Evolutionary conservation across 2,888 invertebrate species (phyloP), one percentile per base, ranked within the genome.

Genomic region (Thyatira batis): DNA sequence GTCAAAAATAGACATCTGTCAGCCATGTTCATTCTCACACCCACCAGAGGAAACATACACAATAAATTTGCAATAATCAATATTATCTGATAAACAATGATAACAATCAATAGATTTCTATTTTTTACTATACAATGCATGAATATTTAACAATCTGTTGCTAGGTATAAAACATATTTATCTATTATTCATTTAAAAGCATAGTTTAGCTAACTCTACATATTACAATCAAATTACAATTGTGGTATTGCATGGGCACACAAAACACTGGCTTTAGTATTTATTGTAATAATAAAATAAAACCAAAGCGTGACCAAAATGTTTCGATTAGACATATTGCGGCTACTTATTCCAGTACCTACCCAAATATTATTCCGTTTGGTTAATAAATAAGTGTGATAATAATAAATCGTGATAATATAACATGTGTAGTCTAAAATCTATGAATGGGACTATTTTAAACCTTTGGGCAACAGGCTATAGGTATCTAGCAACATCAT

Each of bases 41-140:
- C 80, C 83, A 84, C 76, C 69, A 76, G 84, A 87, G 84, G 84
- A 87, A 86, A 87, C 87, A 84, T 82, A 84, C 85, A 84, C 84
- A 87, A 89, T 89, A 89, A 86, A 87, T 89, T 87, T 87, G 87
- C 87, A 85, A 86, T 87, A 88, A 85, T 84, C 83, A 90, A 90
- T 88, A 86, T 88, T 82, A 84, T 82, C 84, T 87, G 82, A 84
- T 85, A 89, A 87, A 88, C 87, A 89, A 88, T 88, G 83, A 87
- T 88, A 91, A 89, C 89, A 88, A 85, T 85, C 78, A 82, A 89
- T 90, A 91, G 84, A 89, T 72, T 80, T 88, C 84, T 80, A 80
- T 79, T 76, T 82, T 85, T 82, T 80, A 80, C 76, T 84, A 82
- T 80, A 85, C 80, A 85, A 73, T 82, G 83, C 82, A 85, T 82